Percentiles rank a stretch among this genome's conserved stretches.
phyloP scores from a whole-genome alignment of 2,888 invertebrate species.

The Ctena decussata region DNA sequence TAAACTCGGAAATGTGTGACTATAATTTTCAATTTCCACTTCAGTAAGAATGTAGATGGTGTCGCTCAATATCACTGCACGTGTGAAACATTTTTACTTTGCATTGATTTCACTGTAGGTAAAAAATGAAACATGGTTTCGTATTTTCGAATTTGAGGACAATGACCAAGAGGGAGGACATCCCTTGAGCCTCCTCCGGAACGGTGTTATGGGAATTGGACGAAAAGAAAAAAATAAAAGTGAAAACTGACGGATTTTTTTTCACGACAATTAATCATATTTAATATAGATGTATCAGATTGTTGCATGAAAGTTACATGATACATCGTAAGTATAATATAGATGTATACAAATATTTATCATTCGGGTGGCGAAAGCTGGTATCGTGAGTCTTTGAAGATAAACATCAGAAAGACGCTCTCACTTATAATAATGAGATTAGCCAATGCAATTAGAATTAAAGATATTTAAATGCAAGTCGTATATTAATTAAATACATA shows the following conservation, averaged over 20 bases:
- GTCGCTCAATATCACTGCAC: no score
- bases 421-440: background rate
- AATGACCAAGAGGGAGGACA: background rate
- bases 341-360: conserved; percentile 10
- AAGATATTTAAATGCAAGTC: background rate
- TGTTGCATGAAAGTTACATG: no score
- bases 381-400: background rate
- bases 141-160: background rate
- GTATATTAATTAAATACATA: background rate
- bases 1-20: no score
- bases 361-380: background rate
- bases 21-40: no score
- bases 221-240: no score
- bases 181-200: background rate
- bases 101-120: no score
- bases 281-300: background rate
- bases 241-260: no score
- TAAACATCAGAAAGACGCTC: background rate
- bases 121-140: no score
- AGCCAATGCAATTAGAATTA: background rate
- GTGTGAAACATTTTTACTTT: no score
- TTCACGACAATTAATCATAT: background rate
- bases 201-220: background rate
- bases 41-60: no score
- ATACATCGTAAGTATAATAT: background rate